These are phyloP conservation scores for Enteromius mattozi DNA, from an alignment of 2,797 vertebrate species.

Conservation along the genomic window DNA sequence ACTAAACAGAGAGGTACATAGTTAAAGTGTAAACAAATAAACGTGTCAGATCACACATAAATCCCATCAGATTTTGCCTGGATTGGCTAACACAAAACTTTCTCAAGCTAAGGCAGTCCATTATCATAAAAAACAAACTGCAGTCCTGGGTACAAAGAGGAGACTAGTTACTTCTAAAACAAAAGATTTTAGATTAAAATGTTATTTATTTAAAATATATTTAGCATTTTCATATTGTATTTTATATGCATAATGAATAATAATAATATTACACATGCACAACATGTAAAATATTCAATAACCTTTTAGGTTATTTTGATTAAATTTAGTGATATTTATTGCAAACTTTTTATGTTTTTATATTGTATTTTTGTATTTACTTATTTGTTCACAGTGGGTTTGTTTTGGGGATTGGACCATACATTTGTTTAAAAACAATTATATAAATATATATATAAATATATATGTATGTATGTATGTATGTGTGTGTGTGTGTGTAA, in stretches of 20 bases:
- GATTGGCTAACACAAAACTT: conserved; percentile 4
- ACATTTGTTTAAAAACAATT: neutral
- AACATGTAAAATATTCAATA: neutral
- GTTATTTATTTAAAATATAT: neutral
- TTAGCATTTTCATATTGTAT: neutral
- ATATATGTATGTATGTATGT: too few species aligned
- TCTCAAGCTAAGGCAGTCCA: neutral
- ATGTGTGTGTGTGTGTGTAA: too few species aligned
- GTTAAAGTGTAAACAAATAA: neutral
- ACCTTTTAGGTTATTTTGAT: neutral
- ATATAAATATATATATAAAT: too few species aligned
- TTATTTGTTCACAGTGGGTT: neutral
- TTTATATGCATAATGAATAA: too few species aligned
- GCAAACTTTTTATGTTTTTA: neutral
- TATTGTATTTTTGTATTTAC: neutral
- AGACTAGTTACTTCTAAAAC: neutral
- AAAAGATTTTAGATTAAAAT: neutral
- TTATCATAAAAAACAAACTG: neutral
- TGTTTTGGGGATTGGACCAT: neutral
- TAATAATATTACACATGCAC: neutral
- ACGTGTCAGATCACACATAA: neutral
- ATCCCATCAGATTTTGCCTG: neutral
- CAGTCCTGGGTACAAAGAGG: neutral
- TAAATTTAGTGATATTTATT: neutral
- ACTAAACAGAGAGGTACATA: neutral